A percentile compares a stretch with the other conserved stretches of the same genome.
These are phyloP conservation scores for Tinea trinotella DNA, from an alignment of 2,888 invertebrate species.

Conservation along the genomic window DNA sequence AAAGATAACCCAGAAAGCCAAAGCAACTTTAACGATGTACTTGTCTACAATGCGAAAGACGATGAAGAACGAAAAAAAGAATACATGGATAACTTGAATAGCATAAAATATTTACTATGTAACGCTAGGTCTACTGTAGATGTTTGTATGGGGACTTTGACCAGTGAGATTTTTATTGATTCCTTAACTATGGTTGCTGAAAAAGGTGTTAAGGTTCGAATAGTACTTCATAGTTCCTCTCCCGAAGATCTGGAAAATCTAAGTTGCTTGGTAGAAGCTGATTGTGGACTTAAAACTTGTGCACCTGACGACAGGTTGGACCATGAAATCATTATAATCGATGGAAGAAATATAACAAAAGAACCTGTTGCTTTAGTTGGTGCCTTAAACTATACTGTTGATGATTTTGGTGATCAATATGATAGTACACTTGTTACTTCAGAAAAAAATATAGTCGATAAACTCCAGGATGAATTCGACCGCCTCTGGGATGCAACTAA, in stretches of 20 bases:
- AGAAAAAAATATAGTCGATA: constrained; percentile 31
- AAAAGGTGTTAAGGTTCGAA: constrained; percentile 34
- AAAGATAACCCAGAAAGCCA: neutral
- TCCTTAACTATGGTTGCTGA: constrained; percentile 36
- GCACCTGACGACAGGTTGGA: constrained; percentile 33
- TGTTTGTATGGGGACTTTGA: constrained; percentile 42
- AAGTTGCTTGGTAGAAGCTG: constrained; percentile 20
- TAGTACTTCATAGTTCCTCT: constrained; percentile 36
- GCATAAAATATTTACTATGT: constrained; percentile 41
- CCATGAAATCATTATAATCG: constrained; percentile 47
- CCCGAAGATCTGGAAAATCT: constrained; percentile 31
- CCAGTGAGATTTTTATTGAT: constrained; percentile 37
- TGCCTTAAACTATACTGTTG: constrained; percentile 38
- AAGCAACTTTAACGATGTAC: constrained; percentile 36
- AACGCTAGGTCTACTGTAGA: constrained; percentile 41
- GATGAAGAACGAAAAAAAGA: constrained; percentile 28
- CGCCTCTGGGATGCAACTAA: constrained; percentile 37
- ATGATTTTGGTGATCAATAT: constrained; percentile 35
- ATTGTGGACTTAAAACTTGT: constrained; percentile 41
- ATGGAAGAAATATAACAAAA: constrained; percentile 27
- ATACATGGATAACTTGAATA: constrained; percentile 37
- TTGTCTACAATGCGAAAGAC: constrained; percentile 39
- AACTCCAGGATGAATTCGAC: constrained; percentile 42
- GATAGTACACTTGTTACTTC: constrained; percentile 44
- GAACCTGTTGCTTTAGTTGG: constrained; percentile 45